Evolutionary conservation across 2,113 vertebrate genomes (phyloP).

Genomic region (Xiphorhynchus elegans): DNA sequence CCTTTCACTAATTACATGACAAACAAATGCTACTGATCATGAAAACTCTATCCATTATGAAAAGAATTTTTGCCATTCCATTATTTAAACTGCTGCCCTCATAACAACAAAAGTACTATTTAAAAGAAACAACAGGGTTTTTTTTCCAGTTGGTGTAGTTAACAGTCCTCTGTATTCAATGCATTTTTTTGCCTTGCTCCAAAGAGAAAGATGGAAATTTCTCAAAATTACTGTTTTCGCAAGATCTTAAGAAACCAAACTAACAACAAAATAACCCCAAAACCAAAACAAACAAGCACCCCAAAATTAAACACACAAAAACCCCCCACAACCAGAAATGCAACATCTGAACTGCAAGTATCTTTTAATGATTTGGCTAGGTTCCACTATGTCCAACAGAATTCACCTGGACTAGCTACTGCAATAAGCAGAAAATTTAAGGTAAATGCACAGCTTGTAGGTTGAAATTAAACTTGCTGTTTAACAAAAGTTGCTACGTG

Average conservation of each 20-base stretch:
- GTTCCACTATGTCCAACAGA: neutral
- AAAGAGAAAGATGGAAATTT: neutral
- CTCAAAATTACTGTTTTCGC: neutral
- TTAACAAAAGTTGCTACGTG: neutral
- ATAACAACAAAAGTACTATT: neutral
- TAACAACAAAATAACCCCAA: neutral
- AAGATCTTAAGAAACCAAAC: neutral
- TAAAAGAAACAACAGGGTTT: neutral
- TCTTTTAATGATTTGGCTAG: neutral
- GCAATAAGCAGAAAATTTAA: neutral
- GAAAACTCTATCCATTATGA: neutral
- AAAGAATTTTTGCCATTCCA: neutral
- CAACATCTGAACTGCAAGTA: neutral
- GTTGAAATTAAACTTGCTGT: neutral
- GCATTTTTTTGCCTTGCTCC: neutral
- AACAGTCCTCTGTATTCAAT: neutral
- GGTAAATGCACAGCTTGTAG: neutral
- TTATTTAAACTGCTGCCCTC: neutral
- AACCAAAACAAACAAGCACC: neutral
- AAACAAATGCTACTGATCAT: neutral
- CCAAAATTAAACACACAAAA: neutral
- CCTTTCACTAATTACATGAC: neutral
- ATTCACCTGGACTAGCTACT: neutral
- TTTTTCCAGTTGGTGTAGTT: neutral
- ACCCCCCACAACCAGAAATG: neutral